phyloP scores from a whole-genome alignment of 2,888 invertebrate species.

The Ormyrus pomaceus region DNA sequence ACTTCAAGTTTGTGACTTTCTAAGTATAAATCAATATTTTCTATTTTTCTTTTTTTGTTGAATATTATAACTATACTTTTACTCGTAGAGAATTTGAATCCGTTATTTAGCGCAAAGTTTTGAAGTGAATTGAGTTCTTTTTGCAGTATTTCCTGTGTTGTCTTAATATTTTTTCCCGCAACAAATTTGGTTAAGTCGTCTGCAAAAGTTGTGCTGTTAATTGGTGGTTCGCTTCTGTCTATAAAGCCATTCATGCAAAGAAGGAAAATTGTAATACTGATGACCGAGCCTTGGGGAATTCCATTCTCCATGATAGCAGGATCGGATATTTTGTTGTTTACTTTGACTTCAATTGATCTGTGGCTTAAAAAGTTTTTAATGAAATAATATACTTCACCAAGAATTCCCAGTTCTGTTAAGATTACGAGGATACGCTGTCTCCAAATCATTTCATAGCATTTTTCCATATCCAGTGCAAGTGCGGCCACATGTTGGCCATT shows the following conservation, averaged over 20 bases:
- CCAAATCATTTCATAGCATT: neutral
- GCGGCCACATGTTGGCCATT: neutral
- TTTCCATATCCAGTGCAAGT: neutral
- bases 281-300: neutral
- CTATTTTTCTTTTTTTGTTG: neutral
- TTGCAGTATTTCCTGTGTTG: neutral
- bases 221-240: neutral
- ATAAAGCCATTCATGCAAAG: neutral
- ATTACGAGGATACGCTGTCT: neutral
- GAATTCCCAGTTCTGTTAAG: neutral
- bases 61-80: conserved; percentile 1
- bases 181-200: neutral
- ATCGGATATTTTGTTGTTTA: neutral
- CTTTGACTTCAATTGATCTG: neutral
- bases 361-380: neutral
- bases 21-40: neutral
- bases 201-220: neutral
- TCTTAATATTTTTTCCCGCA: neutral
- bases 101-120: neutral
- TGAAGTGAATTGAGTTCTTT: too few species aligned
- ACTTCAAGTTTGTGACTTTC: conserved; percentile 7
- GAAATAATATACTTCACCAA: neutral
- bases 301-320: neutral
- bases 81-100: neutral
- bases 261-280: neutral